These are phyloP conservation scores for Sinonovacula constricta DNA, from an alignment of 1,140 invertebrate genomes.

Conservation along the genomic window DNA sequence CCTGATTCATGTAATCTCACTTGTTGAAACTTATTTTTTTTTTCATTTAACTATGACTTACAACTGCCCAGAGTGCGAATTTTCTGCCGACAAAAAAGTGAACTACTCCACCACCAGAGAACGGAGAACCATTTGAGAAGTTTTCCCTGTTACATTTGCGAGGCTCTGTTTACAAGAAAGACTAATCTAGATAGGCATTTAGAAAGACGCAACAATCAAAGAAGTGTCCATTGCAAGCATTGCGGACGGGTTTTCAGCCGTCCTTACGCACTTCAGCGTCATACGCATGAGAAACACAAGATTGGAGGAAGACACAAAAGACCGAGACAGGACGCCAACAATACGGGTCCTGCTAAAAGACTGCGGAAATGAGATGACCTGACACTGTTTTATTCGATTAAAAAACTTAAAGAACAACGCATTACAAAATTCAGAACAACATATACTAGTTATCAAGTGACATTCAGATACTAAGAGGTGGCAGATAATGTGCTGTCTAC, in stretches of 20 bases:
- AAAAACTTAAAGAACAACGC: neutral
- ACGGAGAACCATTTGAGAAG: slow-evolving; percentile 13
- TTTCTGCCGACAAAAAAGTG: neutral
- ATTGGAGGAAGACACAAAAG: neutral
- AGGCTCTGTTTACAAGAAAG: neutral
- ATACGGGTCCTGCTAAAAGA: neutral
- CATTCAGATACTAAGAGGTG: slow-evolving; percentile 1
- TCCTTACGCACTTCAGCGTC: neutral
- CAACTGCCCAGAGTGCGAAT: neutral
- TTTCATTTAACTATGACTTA: slow-evolving; percentile 8
- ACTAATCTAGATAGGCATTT: neutral
- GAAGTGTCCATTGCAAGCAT: neutral
- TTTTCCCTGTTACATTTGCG: neutral
- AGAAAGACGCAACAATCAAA: neutral
- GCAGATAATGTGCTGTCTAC: slow-evolving; percentile 6
- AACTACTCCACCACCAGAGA: neutral
- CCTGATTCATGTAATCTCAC: too few relatives aligned
- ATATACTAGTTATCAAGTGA: neutral
- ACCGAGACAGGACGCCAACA: neutral
- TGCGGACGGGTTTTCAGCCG: neutral
- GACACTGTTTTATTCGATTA: neutral
- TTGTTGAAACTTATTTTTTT: too few relatives aligned
- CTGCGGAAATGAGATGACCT: neutral
- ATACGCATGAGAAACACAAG: neutral
- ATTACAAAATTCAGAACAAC: slow-evolving; percentile 1